Conservation (phyloP, 2,113 vertebrate genomes). For the Tupaia tana region DNA sequence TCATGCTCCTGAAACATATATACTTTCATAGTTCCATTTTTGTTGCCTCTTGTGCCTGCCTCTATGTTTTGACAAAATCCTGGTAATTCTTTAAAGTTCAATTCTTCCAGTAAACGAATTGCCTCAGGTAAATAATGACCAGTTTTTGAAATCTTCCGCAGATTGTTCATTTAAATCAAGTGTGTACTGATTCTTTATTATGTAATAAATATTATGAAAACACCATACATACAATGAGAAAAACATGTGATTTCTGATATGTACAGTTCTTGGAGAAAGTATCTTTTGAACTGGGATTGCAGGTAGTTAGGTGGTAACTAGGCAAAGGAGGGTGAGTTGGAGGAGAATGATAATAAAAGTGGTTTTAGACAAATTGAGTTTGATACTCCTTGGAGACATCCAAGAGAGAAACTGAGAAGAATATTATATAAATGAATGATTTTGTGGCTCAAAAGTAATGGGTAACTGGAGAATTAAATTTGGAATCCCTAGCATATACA, state of each 20-base stretch:
- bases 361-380: not conserved
- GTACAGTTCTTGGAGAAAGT: not conserved
- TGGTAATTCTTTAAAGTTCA: not conserved
- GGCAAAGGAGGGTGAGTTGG: not conserved
- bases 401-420: not conserved
- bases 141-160: not conserved
- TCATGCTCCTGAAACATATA: not conserved
- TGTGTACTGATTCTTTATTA: not conserved
- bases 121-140: not conserved
- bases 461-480: not conserved
- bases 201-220: not conserved
- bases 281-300: not conserved
- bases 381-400: not conserved
- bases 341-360: not conserved
- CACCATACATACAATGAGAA: not conserved
- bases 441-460: not conserved
- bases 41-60: not conserved
- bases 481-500: not conserved
- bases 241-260: not conserved
- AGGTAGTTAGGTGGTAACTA: not conserved
- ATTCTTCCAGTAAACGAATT: slow-evolving; percentile 3
- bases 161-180: not conserved
- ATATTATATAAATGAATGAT: not conserved
- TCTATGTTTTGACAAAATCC: not conserved
- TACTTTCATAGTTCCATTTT: not conserved